Evolutionary conservation across 2,113 vertebrate species (phyloP).

Genomic region (Scolopax mira): DNA sequence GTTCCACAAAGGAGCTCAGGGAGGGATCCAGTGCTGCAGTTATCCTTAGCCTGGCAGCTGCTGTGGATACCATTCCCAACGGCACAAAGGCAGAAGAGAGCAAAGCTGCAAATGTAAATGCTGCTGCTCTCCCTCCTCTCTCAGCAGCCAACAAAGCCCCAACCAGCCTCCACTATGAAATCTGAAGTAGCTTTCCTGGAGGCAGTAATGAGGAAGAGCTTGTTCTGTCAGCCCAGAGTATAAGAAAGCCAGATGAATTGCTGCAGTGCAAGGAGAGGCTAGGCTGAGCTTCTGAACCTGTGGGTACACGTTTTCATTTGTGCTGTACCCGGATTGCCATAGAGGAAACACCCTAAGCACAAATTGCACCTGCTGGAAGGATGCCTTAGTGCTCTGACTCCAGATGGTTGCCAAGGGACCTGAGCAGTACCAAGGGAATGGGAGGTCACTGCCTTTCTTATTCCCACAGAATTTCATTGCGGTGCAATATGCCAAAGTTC

Average conservation of each 20-base stretch:
- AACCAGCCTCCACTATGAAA: not conserved
- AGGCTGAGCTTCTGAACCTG: not conserved
- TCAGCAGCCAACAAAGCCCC: not conserved
- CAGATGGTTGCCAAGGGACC: conserved; percentile 6
- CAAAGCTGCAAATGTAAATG: not conserved
- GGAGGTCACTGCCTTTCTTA: conserved; percentile 33
- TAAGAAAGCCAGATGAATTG: not conserved
- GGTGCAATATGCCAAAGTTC: conserved; percentile 52
- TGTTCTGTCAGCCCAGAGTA: not conserved
- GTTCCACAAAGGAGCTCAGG: not conserved
- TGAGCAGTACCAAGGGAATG: conserved; percentile 18
- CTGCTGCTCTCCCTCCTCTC: not conserved
- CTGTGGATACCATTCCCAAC: not conserved
- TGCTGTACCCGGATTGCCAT: not conserved
- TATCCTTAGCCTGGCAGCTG: not conserved
- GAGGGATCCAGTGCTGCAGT: not conserved
- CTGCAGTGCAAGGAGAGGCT: not conserved
- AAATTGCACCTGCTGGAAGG: conserved; percentile 44
- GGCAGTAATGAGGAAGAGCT: not conserved
- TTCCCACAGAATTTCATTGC: conserved; percentile 54
- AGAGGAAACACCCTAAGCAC: not conserved
- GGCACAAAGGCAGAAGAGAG: not conserved
- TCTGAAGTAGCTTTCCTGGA: not conserved
- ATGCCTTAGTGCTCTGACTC: not conserved
- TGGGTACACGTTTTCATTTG: not conserved